Base-by-base conservation (phyloP, 64 coral and sea anemone species). In the Cladopsammia gracilis region DNA sequence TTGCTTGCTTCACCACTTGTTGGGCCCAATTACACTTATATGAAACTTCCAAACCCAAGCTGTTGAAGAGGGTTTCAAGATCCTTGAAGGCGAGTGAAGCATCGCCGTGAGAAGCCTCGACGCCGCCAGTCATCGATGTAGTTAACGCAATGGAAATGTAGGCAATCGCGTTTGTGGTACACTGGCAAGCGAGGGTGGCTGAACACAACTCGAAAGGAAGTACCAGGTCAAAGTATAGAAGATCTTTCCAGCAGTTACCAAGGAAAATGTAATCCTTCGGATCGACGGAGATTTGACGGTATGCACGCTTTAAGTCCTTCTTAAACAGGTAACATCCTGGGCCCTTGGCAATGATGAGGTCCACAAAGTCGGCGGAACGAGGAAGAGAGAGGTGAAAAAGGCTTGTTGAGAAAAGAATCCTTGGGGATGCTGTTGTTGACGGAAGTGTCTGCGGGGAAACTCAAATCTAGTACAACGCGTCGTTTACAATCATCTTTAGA, bases 111-210 rank as follows among this genome's bases (percentile, higher is more conserved):
- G 66, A 14, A 5, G 43, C 18, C 19, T 78, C 92, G 0, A 86
- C 78, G 7, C 87, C 80, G 15, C 68, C 75, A 95, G 58, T 95
- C 93, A 60, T 90, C 78, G 22, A 89, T 53, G 48, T 90, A 90
- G 16, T 76, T 81, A 62, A 77, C 79, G 1, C 62, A 58, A 12
- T 18, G 10, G 62, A 67, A 61, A 94, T 94, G 62, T 89, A 71
- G 59, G 80, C 92, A 19, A 94, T 78, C 5, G 86, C 92, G 9
- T 89, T 94, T 7, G 76, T 93, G 43, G 83, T 93, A 13, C 91
- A 25, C 59, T 93, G 83, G 79, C 91, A n/a, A n/a, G 70, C 80
- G 44, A 87, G 48, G 10, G 83, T 85, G 18, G 73, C 66, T 18
- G 91, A 78, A 25, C 91, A 83, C 3, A 88, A 44, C 8, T 73